Percentiles rank a stretch among this genome's conserved stretches.
These are phyloP conservation scores for Taeniopygia guttata DNA, from an alignment of 2,797 vertebrate species.

Conservation along the genomic window DNA sequence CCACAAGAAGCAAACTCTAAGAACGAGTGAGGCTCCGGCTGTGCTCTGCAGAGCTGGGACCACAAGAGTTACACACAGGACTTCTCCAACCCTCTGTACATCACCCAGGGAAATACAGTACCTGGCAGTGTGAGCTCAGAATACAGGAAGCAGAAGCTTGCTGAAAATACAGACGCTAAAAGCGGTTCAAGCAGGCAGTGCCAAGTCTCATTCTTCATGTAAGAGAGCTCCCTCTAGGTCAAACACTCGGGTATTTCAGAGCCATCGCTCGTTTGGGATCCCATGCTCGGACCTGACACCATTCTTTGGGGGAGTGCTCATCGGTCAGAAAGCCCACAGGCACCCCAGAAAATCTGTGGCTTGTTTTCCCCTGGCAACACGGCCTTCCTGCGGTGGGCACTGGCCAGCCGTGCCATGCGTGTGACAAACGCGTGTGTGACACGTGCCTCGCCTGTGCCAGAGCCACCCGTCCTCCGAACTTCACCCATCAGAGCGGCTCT, in stretches of 20 bases:
- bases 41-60: neutral
- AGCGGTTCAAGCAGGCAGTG: neutral
- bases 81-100: neutral
- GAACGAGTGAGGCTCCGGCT: fast-evolving
- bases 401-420: fast-evolving
- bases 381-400: neutral
- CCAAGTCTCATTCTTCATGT: slow-evolving; percentile 30
- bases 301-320: neutral
- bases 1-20: neutral
- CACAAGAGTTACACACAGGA: neutral
- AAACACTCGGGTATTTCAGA: slow-evolving; percentile 66
- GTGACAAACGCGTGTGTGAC: fast-evolving
- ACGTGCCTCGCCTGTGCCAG: fast-evolving
- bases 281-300: neutral
- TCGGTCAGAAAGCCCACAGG: neutral
- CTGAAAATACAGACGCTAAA: neutral
- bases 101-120: neutral
- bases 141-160: neutral
- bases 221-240: slow-evolving; percentile 73
- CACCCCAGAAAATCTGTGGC: neutral
- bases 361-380: neutral
- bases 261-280: neutral
- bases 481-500: neutral
- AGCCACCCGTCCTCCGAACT: fast-evolving
- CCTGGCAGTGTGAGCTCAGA: neutral